Percentiles rank a stretch among this genome's conserved stretches.
Evolutionary conservation across 1,140 invertebrate species (phyloP).

Genomic region (Lysiphlebus fabarum): DNA sequence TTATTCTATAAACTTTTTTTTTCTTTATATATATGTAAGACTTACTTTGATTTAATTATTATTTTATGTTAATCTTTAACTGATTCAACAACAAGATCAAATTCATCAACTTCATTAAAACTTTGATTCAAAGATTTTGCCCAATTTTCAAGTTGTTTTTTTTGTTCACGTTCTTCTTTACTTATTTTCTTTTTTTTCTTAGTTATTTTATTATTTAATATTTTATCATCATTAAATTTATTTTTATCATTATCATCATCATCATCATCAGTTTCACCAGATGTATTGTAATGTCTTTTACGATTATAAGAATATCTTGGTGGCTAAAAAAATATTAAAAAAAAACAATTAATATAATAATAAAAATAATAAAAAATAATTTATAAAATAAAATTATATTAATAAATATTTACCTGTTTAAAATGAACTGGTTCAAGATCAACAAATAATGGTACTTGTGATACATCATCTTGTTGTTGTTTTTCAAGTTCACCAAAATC

Average conservation of each 20-base stretch:
- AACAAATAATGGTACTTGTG: slow-evolving; percentile 35
- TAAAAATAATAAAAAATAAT: neutral
- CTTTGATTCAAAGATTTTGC: slow-evolving; percentile 38
- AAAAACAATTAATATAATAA: slow-evolving; percentile 16
- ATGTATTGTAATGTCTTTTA: slow-evolving; percentile 32
- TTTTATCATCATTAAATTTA: slow-evolving; percentile 11
- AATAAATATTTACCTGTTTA: slow-evolving; percentile 30
- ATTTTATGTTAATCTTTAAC: neutral
- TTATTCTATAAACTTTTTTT: no score
- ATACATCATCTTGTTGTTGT: slow-evolving; percentile 8
- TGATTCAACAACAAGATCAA: slow-evolving; percentile 35
- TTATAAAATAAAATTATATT: neutral
- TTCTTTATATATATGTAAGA: neutral
- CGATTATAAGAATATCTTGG: slow-evolving; percentile 40
- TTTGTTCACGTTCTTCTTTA: slow-evolving; percentile 31
- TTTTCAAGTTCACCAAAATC: slow-evolving; percentile 32
- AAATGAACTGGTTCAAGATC: slow-evolving; percentile 43
- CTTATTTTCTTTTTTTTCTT: slow-evolving; percentile 28
- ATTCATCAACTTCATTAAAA: slow-evolving; percentile 42
- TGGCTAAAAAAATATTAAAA: slow-evolving; percentile 34
- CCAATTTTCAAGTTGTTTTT: slow-evolving; percentile 38
- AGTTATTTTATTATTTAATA: neutral
- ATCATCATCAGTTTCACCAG: slow-evolving; percentile 24
- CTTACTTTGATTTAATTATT: neutral
- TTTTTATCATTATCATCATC: slow-evolving; percentile 11